Base-by-base conservation (phyloP, 1,140 invertebrate genomes). In the Polypedilum vanderplanki region DNA sequence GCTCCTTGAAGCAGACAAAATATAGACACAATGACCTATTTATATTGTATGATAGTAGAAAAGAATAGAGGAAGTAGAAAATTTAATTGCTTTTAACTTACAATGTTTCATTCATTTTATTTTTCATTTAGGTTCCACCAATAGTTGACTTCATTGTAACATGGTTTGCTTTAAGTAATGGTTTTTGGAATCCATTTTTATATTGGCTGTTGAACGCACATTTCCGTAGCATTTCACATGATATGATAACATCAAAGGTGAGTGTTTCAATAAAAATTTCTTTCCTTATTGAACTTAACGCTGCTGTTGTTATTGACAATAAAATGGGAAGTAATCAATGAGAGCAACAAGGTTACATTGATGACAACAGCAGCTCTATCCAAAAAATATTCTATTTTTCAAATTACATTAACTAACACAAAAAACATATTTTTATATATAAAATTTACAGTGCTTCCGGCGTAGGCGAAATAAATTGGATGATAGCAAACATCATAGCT, bases 121-220 rank as follows among this genome's bases (percentile, higher is more conserved):
- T 65, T 80, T 78, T 77, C 73, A 79, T 80, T 3, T 81, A 91
- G 86, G 88, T 93, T 77, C 92, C 92, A 1, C 88, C 90, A 7
- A 88, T 90, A 75, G 83, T 94, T 75, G 92, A 93, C 80, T 94
- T 94, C 80, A 83, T 93, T 18, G 91, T 92, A 74, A 93, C 92
- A 46, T 93, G 92, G 92, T 84, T 93, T 76, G 91, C 92, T 2
- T 83, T 93, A n/a, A 93, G 91, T 78, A 92, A 93, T 81, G 93
- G 91, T 81, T 90, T 93, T 80, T 93, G 91, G 92, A 93, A 94
- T 84, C 92, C 92, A 7, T 93, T 94, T 80, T 88, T 94, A 74
- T 94, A 93, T 81, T 93, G 92, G 92, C 85, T 93, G 65, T 85
- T 93, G 77, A 93, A 93, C 82, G 91, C 91, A 80, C 90, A 93